phyloP scores from a whole-genome alignment of 2,797 vertebrate genomes.

The Eidolon dupreanum region DNA sequence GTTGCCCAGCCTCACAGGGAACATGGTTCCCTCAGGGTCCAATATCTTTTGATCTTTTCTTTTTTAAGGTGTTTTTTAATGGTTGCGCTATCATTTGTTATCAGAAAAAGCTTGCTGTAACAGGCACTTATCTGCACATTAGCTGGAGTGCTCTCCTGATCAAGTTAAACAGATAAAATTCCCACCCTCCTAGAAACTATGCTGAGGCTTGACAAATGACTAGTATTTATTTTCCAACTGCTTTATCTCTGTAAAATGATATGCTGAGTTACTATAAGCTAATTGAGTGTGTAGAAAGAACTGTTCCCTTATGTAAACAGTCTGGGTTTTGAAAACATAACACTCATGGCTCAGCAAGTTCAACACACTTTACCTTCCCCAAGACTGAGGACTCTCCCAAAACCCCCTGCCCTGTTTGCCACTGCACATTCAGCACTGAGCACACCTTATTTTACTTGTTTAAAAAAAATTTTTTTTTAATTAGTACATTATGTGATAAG shows the following conservation, averaged over 20 bases:
- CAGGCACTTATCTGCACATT: neutral
- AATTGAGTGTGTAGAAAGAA: conserved; percentile 44
- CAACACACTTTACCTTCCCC: neutral
- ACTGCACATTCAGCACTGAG: neutral
- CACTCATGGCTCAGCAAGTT: neutral
- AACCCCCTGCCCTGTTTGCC: neutral
- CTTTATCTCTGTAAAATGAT: conserved; percentile 67
- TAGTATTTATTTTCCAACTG: conserved; percentile 61
- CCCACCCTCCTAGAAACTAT: neutral
- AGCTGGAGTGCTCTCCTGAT: neutral
- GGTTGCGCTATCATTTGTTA: neutral
- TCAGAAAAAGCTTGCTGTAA: conserved; percentile 10
- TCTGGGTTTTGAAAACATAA: conserved; percentile 40
- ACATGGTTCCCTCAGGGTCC: neutral
- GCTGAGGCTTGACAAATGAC: conserved; percentile 49
- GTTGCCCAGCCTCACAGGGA: neutral
- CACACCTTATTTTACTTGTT: neutral
- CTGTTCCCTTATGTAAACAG: conserved; percentile 54
- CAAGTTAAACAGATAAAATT: conserved; percentile 19
- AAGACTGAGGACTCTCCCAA: neutral
- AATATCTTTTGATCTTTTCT: neutral
- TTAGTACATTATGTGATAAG: conserved; percentile 44
- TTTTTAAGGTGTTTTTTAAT: neutral
- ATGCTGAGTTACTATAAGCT: conserved; percentile 6
- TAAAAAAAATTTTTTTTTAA: neutral